These are phyloP conservation scores for Philereme transversata DNA, from an alignment of 2,888 invertebrate species.

Conservation along the genomic window DNA sequence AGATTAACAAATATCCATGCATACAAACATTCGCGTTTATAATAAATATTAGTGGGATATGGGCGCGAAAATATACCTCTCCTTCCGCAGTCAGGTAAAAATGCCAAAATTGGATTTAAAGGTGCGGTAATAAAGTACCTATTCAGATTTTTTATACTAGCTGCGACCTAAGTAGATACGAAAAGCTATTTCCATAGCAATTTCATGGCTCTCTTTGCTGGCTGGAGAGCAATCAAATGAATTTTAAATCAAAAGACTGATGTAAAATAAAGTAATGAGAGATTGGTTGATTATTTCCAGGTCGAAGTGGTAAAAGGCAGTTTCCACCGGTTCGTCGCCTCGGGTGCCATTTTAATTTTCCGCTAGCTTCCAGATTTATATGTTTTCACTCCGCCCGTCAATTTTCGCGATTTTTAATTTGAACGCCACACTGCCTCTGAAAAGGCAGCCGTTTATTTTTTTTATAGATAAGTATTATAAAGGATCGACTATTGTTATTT, in stretches of 20 bases:
- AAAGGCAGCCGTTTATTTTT: slow-evolving; percentile 61
- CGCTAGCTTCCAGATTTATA: slow-evolving; percentile 79
- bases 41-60: too few species aligned
- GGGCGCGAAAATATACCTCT: too few species aligned
- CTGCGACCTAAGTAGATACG: neutral
- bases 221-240: slow-evolving; percentile 31
- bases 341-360: slow-evolving; percentile 78
- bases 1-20: too few species aligned
- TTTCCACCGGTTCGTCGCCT: slow-evolving; percentile 50
- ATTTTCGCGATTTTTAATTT: slow-evolving; percentile 78
- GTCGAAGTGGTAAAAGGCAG: slow-evolving; percentile 52
- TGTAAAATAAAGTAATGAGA: slow-evolving; percentile 50
- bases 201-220: slow-evolving; percentile 9
- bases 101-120: too few species aligned
- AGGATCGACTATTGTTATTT: slow-evolving; percentile 34
- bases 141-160: neutral
- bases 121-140: too few species aligned
- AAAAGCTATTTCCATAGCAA: slow-evolving; percentile 12
- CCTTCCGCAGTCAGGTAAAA: too few species aligned
- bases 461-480: slow-evolving; percentile 36
- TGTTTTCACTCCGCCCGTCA: slow-evolving; percentile 75
- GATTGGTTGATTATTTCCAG: slow-evolving; percentile 57
- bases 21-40: too few species aligned
- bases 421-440: slow-evolving; percentile 65
- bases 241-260: slow-evolving; percentile 45